These are phyloP conservation scores for Bedellia somnulentella DNA, from an alignment of 2,888 invertebrate species.

Conservation along the genomic window DNA sequence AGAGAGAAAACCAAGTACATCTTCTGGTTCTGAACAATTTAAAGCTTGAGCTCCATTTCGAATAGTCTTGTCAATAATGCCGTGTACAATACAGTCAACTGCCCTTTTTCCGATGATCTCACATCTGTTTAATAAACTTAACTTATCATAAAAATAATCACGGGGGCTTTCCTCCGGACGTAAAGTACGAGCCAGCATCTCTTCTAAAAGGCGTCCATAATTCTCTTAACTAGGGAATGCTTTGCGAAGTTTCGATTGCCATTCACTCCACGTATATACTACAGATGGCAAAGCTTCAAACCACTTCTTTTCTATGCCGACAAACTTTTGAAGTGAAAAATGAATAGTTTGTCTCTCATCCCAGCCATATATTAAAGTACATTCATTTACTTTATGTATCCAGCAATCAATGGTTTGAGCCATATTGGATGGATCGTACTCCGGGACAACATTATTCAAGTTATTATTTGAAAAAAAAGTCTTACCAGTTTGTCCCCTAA, in stretches of 20 bases:
- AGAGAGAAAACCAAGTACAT: slow-evolving; percentile 9
- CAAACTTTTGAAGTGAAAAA: slow-evolving; percentile 11
- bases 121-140: slow-evolving; percentile 10
- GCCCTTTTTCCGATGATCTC: slow-evolving; percentile 11
- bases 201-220: slow-evolving; percentile 11
- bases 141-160: slow-evolving; percentile 11
- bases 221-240: slow-evolving; percentile 13
- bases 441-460: slow-evolving; percentile 5
- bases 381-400: slow-evolving; percentile 11
- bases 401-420: slow-evolving; percentile 7
- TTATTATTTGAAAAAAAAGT: too few relatives aligned
- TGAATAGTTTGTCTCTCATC: slow-evolving; percentile 10
- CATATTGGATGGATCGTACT: slow-evolving; percentile 7
- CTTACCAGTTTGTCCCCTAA: too few relatives aligned
- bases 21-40: slow-evolving; percentile 11
- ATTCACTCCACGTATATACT: slow-evolving; percentile 12
- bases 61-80: slow-evolving; percentile 11
- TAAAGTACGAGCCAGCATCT: slow-evolving; percentile 10
- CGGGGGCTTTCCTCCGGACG: slow-evolving; percentile 8
- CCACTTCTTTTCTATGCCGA: slow-evolving; percentile 13
- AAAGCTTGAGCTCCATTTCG: slow-evolving; percentile 10
- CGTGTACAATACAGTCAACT: slow-evolving; percentile 13
- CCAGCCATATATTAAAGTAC: slow-evolving; percentile 11
- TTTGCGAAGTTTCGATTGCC: slow-evolving; percentile 11
- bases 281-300: slow-evolving; percentile 11